phyloP scores from a whole-genome alignment of 2,797 vertebrate species.

The Yasuhikotakia modesta region DNA sequence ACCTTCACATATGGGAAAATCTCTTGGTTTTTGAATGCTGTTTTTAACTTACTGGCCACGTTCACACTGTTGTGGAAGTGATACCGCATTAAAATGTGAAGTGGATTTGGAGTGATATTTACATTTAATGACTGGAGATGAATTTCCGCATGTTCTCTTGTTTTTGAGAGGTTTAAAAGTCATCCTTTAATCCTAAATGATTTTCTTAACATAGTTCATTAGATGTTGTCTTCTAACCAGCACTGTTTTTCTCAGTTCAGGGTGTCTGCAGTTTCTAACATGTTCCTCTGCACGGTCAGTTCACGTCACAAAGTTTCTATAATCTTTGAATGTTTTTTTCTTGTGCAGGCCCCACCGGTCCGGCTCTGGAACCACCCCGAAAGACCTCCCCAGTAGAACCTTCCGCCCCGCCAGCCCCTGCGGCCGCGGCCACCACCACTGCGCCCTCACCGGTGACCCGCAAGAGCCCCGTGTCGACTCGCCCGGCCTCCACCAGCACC shows the following conservation, averaged over 20 bases:
- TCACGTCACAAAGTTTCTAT: not conserved
- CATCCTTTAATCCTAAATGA: not conserved
- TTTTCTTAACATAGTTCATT: not conserved
- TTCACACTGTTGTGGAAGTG: not conserved
- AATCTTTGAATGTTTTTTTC: not conserved
- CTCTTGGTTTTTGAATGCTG: not conserved
- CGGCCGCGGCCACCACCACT: constrained; percentile 71
- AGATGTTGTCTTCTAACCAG: not conserved
- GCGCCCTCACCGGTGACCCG: constrained; percentile 77
- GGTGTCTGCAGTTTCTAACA: not conserved
- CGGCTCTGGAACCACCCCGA: constrained; percentile 81
- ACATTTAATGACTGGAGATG: not conserved
- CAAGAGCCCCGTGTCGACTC: constrained; percentile 80
- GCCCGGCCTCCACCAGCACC: constrained; percentile 72
- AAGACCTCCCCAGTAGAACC: constrained; percentile 85
- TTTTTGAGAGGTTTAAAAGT: not conserved
- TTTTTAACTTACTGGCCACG: not conserved
- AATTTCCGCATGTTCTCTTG: not conserved
- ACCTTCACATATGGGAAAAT: constrained; percentile 3
- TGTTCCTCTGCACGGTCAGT: not conserved
- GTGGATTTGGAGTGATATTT: not conserved
- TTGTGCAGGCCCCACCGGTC: constrained; percentile 81
- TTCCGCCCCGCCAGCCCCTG: constrained; percentile 75
- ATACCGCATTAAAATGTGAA: not conserved
- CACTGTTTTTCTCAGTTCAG: not conserved